phyloP scores from a whole-genome alignment of 2,113 vertebrate genomes.

The Pampusana beccarii region DNA sequence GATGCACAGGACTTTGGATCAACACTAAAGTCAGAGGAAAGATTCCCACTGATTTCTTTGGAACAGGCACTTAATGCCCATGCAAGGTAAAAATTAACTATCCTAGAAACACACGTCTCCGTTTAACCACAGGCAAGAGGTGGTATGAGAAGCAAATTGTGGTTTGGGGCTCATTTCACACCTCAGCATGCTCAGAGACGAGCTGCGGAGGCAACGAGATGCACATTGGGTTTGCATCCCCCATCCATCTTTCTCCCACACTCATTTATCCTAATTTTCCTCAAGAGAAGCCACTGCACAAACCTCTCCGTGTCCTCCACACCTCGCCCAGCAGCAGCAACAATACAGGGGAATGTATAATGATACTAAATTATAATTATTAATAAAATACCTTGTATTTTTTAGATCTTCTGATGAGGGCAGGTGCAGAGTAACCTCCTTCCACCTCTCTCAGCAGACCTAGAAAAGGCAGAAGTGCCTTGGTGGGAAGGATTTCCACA shows the following conservation, averaged over 20 bases:
- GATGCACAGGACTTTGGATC: neutral
- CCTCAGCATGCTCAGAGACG: neutral
- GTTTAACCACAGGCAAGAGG: neutral
- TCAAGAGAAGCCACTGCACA: neutral
- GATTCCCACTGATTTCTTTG: neutral
- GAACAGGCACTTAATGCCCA: neutral
- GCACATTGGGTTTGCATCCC: neutral
- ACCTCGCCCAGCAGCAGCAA: neutral
- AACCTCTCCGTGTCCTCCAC: neutral
- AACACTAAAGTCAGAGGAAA: neutral
- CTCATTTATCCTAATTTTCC: neutral
- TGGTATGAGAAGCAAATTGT: fast-evolving
- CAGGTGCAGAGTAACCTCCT: neutral
- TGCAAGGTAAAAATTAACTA: neutral
- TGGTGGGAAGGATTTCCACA: neutral
- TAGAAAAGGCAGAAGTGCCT: neutral
- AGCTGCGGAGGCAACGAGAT: neutral
- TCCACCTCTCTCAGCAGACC: neutral
- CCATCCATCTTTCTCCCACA: neutral
- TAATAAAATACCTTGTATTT: neutral
- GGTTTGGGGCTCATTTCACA: neutral
- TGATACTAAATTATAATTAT: neutral
- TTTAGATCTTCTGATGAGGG: neutral
- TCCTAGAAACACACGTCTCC: neutral
- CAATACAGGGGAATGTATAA: too few species aligned